Evolutionary conservation across 2,888 invertebrate species (phyloP).

Genomic region (Calameuta idolon): DNA sequence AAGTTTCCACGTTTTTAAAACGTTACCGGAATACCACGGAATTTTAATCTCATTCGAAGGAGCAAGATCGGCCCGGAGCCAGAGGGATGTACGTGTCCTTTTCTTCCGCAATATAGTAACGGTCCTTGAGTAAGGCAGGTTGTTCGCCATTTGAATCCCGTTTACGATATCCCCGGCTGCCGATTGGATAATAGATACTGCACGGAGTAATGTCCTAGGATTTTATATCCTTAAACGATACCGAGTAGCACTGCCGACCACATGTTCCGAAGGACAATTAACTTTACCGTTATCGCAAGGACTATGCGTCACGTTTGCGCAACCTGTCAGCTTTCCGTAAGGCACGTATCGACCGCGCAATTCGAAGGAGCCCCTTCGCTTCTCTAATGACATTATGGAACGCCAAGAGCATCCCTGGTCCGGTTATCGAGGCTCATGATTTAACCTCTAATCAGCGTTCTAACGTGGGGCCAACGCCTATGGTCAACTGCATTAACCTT

Average conservation of each 20-base stretch:
- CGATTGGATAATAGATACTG: not conserved
- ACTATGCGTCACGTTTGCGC: not conserved
- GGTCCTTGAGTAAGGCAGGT: not conserved
- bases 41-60: conserved; percentile 37
- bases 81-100: not conserved
- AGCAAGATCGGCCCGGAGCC: not conserved
- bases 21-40: conserved; percentile 31
- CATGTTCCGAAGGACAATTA: not conserved
- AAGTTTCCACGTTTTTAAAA: conserved; percentile 12
- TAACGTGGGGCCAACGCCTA: not conserved
- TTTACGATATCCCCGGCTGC: not conserved
- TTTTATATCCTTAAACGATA: not conserved
- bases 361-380: not conserved
- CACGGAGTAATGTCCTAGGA: not conserved
- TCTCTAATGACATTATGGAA: not conserved
- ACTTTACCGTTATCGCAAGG: not conserved
- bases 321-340: not conserved
- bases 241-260: not conserved
- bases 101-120: not conserved
- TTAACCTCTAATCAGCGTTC: not conserved
- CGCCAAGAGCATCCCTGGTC: not conserved
- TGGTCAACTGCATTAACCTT: not conserved
- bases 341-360: not conserved
- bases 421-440: not conserved
- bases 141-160: not conserved